Conservation (phyloP, 2,888 invertebrate species). For the Anoncus sp. region DNA sequence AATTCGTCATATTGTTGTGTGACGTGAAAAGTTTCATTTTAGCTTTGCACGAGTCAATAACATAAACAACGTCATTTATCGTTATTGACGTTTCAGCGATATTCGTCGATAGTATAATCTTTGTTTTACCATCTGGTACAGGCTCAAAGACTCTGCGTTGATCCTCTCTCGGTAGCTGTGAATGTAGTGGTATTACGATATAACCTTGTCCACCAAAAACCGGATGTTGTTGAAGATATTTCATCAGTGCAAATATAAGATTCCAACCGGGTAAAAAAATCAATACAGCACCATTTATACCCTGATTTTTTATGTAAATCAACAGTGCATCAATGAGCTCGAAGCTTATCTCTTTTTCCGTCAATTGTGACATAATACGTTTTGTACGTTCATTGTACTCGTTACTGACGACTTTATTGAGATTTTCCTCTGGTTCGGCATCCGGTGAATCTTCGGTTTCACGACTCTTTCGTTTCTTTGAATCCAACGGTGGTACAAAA, state of each 20-base stretch:
- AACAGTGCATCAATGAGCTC: conserved; percentile 95
- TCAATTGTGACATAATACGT: conserved; percentile 89
- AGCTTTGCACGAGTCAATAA: conserved; percentile 98
- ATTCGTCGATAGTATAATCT: conserved; percentile 98
- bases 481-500: conserved; percentile 91
- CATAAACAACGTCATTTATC: conserved; percentile 99
- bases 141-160: conserved; percentile 96
- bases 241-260: conserved; percentile 96
- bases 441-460: conserved; percentile 81
- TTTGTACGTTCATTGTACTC: conserved; percentile 85
- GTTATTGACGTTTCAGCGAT: conserved; percentile 99
- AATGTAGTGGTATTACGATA: conserved; percentile 96
- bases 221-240: conserved; percentile 90
- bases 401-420: conserved; percentile 86
- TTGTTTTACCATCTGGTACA: conserved; percentile 92
- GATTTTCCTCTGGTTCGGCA: conserved; percentile 87
- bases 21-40: conserved; percentile 99
- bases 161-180: conserved; percentile 97
- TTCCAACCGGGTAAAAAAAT: conserved; percentile 99
- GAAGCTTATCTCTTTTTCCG: conserved; percentile 96
- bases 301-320: conserved; percentile 86
- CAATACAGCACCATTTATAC: conserved; percentile 93
- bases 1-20: conserved; percentile 99
- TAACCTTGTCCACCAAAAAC: conserved; percentile 88
- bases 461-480: conserved; percentile 87